Evolutionary conservation across 92 coral and sea anemone genomes (phyloP).

Genomic region (Heliopora coerulea): DNA sequence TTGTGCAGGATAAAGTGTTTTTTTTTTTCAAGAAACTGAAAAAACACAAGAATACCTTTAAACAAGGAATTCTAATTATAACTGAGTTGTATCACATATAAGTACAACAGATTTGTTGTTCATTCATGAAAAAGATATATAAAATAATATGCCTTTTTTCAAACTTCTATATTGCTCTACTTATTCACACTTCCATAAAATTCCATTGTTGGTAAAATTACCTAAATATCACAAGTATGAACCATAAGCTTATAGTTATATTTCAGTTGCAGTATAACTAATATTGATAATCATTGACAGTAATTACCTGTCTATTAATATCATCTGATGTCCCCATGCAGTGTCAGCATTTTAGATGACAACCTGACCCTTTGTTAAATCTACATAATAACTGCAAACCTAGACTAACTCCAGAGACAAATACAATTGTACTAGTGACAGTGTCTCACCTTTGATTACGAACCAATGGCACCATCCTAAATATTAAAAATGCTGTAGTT

Average conservation of each 20-base stretch:
- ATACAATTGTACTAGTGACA: constrained; percentile 22
- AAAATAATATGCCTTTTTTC: too few relatives aligned
- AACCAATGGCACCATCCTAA: constrained; percentile 36
- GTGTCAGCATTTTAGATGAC: constrained; percentile 52
- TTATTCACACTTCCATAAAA: too few relatives aligned
- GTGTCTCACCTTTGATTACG: constrained; percentile 12
- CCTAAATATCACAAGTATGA: too few relatives aligned
- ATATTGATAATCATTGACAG: too few relatives aligned
- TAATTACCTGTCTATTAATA: constrained; percentile 39
- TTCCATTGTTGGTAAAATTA: too few relatives aligned
- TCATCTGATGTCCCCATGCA: constrained; percentile 48
- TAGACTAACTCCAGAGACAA: constrained; percentile 41
- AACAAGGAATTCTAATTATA: background rate
- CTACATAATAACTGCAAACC: constrained; percentile 49
- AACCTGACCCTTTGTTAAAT: constrained; percentile 42
- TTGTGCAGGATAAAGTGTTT: constrained; percentile 39
- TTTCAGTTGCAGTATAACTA: too few relatives aligned
- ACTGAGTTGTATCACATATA: too few relatives aligned
- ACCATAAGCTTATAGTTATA: too few relatives aligned
- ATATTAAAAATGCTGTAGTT: background rate
- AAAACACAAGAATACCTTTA: background rate
- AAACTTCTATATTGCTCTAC: too few relatives aligned
- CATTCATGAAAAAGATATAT: too few relatives aligned
- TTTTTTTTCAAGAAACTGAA: constrained; percentile 47
- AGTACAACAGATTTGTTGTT: too few relatives aligned